phyloP scores from a whole-genome alignment of 2,888 invertebrate species.

The Nemoura dubitans region DNA sequence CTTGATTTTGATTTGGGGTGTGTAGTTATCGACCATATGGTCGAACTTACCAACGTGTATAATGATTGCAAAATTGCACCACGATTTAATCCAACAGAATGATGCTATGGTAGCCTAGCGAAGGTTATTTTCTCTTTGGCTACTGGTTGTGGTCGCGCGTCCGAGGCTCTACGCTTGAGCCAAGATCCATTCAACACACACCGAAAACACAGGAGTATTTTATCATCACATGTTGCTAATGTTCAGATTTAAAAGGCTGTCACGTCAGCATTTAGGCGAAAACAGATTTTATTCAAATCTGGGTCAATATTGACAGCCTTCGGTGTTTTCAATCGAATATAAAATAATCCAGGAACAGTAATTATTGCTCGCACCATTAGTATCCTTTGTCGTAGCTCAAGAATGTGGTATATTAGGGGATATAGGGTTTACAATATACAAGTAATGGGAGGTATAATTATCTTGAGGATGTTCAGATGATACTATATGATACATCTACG shows the following conservation, averaged over 20 bases:
- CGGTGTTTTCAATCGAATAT: background rate
- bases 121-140: constrained; percentile 35
- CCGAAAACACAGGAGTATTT: background rate
- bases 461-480: too few relatives aligned
- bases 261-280: background rate
- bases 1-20: constrained; percentile 33
- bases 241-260: background rate
- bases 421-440: too few relatives aligned
- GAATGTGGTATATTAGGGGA: too few relatives aligned
- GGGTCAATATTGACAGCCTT: constrained; percentile 30
- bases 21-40: constrained; percentile 26
- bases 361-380: background rate
- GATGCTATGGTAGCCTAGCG: background rate
- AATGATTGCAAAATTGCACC: constrained; percentile 29
- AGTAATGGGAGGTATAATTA: too few relatives aligned
- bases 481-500: too few relatives aligned
- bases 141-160: constrained; percentile 8
- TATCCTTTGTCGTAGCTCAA: too few relatives aligned
- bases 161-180: background rate
- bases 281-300: background rate
- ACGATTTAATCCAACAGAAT: background rate
- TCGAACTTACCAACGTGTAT: background rate
- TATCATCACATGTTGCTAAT: background rate
- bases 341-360: background rate
- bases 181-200: background rate